Evolutionary conservation across 2,888 invertebrate genomes (phyloP), one percentile per base, ranked within the genome.

Genomic region (Miltochrista miniata): DNA sequence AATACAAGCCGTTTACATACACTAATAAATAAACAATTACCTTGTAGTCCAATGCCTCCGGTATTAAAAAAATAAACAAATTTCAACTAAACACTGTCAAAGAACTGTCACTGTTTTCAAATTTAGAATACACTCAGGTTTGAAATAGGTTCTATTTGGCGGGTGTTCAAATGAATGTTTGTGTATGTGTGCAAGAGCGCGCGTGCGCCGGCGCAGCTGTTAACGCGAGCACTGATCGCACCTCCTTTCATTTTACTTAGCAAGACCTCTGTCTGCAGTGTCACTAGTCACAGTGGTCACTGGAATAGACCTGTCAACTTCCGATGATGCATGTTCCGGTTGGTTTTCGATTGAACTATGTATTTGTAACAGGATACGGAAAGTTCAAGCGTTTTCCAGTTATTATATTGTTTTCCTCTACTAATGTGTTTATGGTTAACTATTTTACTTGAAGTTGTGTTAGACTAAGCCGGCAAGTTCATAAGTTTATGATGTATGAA

Each of bases 281-380:
- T 80, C 79, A 78, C 75, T 24, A 24, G 18, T 5, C 18, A 24
- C 18, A 24, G 18, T 78, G 74, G 76, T 72, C 76, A 78, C 63
- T 76, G 56, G 61, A 74, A 70, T 51, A 59, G 53, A 61, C 58
- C 55, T 47, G 46, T 53, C 38, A 75, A 81, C 86, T 87, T 90
- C 88, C 88, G 89, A 88, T 83, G 83, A 83, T 83, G 71, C 72
- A 75, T 76, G 77, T 82, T 85, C 86, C 86, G 88, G 81, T 79
- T 83, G 73, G 74, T 60, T 72, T 73, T 60, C 45, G 54, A 48
- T 11, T 48, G 59, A 48, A 57, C 38, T n/a, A n/a, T n/a, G n/a
- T 40, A 56, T 60, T 67, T 69, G 38, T 58, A 54, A 43, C 45
- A 60, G 60, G 67, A 66, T 60, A 47, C 49, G 50, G 65, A 56